These are phyloP conservation scores for Leptinotarsa haldemani DNA, from an alignment of 2,888 invertebrate genomes.

Conservation along the genomic window DNA sequence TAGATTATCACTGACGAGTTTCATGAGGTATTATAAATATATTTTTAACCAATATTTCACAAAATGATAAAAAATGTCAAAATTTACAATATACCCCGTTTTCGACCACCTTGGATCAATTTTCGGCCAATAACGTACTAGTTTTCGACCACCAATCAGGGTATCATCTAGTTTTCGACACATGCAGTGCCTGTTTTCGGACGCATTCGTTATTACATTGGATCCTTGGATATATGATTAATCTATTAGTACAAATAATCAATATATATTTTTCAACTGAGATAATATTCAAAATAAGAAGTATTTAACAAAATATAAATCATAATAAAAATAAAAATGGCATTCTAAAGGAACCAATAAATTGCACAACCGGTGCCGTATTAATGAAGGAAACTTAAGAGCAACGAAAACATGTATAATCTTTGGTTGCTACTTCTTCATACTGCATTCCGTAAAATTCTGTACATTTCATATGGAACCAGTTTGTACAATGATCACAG, in stretches of 20 bases:
- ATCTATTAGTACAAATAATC: not conserved
- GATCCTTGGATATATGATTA: not conserved
- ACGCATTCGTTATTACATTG: slow-evolving; percentile 1
- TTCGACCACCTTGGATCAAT: slow-evolving; percentile 9
- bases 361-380: slow-evolving; percentile 1
- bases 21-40: slow-evolving; percentile 2
- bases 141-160: slow-evolving; percentile 4
- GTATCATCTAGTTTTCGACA: slow-evolving; percentile 7
- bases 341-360: slow-evolving; percentile 5
- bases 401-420: slow-evolving; percentile 3
- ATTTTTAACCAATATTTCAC: not conserved
- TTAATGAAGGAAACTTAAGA: slow-evolving; percentile 3
- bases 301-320: not conserved
- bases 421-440: slow-evolving; percentile 3
- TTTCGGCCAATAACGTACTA: slow-evolving; percentile 7
- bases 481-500: slow-evolving; percentile 6
- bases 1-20: slow-evolving; percentile 7
- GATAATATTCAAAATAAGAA: not conserved
- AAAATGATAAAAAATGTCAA: slow-evolving; percentile 6
- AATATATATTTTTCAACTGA: slow-evolving; percentile 4
- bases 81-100: slow-evolving; percentile 5
- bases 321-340: not conserved
- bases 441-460: slow-evolving; percentile 5
- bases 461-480: slow-evolving; percentile 1
- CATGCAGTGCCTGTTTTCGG: slow-evolving; percentile 6